phyloP scores from a whole-genome alignment of 2,888 invertebrate species.

The Lymantria dispar region DNA sequence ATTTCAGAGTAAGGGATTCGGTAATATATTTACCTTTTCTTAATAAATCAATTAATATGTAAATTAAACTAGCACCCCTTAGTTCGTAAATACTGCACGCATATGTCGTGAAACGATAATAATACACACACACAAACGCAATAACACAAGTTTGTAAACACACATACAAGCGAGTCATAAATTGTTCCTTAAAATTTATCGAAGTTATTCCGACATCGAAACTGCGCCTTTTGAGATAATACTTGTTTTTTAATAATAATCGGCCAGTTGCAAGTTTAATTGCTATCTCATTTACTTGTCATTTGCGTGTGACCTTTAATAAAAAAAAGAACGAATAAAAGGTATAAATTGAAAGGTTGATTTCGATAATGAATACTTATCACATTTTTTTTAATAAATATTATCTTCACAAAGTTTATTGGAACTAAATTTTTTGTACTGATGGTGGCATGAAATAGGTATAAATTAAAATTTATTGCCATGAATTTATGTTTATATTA shows the following conservation, averaged over 20 bases:
- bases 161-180: slow-evolving; percentile 37
- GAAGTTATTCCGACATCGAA: slow-evolving; percentile 25
- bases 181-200: slow-evolving; percentile 55
- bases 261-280: slow-evolving; percentile 45
- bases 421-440: too few relatives aligned
- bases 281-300: slow-evolving; percentile 56
- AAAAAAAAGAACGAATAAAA: too few relatives aligned
- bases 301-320: slow-evolving; percentile 43
- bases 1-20: slow-evolving; percentile 13
- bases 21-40: slow-evolving; percentile 41
- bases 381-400: neutral
- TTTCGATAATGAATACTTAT: slow-evolving; percentile 12
- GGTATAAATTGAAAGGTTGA: slow-evolving; percentile 26
- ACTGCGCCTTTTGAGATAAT: slow-evolving; percentile 46
- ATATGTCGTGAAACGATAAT: slow-evolving; percentile 44
- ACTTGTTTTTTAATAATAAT: slow-evolving; percentile 37
- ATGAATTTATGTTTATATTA: too few relatives aligned
- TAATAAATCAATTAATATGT: slow-evolving; percentile 54
- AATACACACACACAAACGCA: slow-evolving; percentile 24
- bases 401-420: too few relatives aligned
- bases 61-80: slow-evolving; percentile 49
- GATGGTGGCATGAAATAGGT: too few relatives aligned
- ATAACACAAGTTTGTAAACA: slow-evolving; percentile 24
- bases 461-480: too few relatives aligned
- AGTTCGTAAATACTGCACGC: slow-evolving; percentile 38